phyloP scores from a whole-genome alignment of 2,797 vertebrate genomes.

The Catostomus latipinnis region DNA sequence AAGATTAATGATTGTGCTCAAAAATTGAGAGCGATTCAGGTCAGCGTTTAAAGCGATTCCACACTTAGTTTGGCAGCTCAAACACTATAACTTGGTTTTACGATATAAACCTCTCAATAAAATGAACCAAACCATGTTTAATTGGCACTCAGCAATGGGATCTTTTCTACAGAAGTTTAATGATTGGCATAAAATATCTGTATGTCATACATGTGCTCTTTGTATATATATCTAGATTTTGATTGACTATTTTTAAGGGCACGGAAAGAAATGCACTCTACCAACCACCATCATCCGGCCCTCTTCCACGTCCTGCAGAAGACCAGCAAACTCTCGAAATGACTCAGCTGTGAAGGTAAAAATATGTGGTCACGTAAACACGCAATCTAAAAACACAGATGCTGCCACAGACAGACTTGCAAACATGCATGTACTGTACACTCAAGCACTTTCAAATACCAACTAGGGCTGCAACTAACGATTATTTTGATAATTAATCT shows the following conservation, averaged over 20 bases:
- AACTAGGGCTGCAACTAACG: not conserved
- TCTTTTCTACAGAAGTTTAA: constrained; percentile 1
- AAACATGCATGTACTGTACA: not conserved
- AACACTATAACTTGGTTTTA: not conserved
- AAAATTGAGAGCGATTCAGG: not conserved
- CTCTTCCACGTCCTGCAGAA: constrained; percentile 92
- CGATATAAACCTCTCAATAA: not conserved
- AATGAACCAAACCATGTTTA: not conserved
- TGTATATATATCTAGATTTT: not conserved
- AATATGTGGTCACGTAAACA: constrained; percentile 33
- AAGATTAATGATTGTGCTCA: not conserved
- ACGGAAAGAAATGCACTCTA: constrained; percentile 58
- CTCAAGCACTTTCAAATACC: constrained; percentile 39
- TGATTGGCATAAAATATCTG: not conserved
- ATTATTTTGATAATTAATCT: too few species aligned
- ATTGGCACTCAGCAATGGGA: not conserved
- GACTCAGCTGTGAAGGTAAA: constrained; percentile 84
- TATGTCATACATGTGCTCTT: not conserved
- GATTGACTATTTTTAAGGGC: constrained; percentile 22
- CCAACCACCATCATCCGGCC: constrained; percentile 97
- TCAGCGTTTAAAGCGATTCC: not conserved
- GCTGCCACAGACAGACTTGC: constrained; percentile 15
- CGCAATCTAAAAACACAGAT: constrained; percentile 20
- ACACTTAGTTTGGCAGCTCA: not conserved
- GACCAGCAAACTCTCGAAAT: constrained; percentile 94